phyloP scores from a whole-genome alignment of 2,113 vertebrate species.

The Gobio gobio region DNA sequence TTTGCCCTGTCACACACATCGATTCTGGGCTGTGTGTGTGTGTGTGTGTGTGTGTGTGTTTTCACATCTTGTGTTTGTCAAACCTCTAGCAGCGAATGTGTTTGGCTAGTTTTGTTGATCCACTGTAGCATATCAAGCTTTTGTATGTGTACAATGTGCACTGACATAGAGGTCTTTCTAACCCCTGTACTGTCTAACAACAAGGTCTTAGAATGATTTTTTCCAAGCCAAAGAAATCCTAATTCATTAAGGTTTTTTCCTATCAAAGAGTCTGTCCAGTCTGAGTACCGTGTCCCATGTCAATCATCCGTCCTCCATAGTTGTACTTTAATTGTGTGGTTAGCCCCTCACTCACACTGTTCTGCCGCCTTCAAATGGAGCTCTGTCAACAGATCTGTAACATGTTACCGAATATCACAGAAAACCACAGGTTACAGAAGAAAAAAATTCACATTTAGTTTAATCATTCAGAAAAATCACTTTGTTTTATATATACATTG shows the following conservation, averaged over 20 bases:
- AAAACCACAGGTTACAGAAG: background rate
- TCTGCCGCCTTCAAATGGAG: slow-evolving; percentile 41
- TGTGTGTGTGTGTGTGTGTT: slow-evolving; percentile 26
- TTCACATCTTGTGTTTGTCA: slow-evolving; percentile 48
- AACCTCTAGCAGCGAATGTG: slow-evolving; percentile 29
- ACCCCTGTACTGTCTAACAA: slow-evolving; percentile 20
- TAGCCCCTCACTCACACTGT: slow-evolving; percentile 49
- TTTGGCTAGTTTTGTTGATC: slow-evolving; percentile 8
- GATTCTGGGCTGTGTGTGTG: slow-evolving; percentile 1
- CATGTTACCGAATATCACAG: background rate
- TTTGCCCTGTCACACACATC: slow-evolving; percentile 37
- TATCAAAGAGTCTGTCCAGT: slow-evolving; percentile 36
- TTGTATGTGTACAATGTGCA: slow-evolving; percentile 58
- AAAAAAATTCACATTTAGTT: background rate
- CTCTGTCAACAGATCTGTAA: background rate
- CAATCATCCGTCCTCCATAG: slow-evolving; percentile 52
- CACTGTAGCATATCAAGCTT: background rate
- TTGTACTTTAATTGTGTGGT: slow-evolving; percentile 43
- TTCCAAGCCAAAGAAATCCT: background rate
- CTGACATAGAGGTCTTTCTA: slow-evolving; percentile 43
- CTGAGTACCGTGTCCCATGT: slow-evolving; percentile 44
- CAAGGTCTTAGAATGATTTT: background rate
- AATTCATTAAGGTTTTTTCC: slow-evolving; percentile 9
- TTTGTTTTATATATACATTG: background rate
- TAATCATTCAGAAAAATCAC: background rate